Base-by-base conservation (phyloP, 2,888 invertebrate genomes). In the Lithophane semibrunnea region DNA sequence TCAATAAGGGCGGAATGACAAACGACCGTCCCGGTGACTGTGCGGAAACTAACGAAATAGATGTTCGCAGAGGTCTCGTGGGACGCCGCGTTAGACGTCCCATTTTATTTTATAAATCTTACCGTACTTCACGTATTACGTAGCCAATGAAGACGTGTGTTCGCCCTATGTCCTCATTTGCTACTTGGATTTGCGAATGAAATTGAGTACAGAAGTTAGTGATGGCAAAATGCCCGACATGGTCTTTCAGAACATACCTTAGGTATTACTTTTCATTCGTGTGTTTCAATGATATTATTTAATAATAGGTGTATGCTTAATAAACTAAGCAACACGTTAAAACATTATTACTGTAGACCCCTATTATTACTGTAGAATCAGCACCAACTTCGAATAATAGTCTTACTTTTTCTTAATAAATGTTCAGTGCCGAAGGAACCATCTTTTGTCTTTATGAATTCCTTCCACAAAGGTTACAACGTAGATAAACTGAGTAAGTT, bases 1-100 rank as follows among this genome's bases (percentile, higher is more conserved):
- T 92, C 93, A 94, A 93, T 94, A 93, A 92, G 91, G 92, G 83
- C 79, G 84, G 90, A 90, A 94, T 94, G 94, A 94, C 92, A 94
- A 94, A 95, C 93, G 94, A 94, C 88, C 89, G 86, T 85, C 86
- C 88, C 91, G 88, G 92, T 94, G 94, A 94, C 93, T 91, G 86
- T 88, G 93, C 93, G 90, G 89, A 93, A 93, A 91, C 92, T 93
- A 92, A 91, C 92, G 88, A 90, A 92, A 92, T 92, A 93, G 90
- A 92, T 91, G 92, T 90, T 88, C 87, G 79, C 80, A 76, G 75
- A 70, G 80, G 82, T 86, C 91, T 88, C 89, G 18, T 58, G 90
- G 89, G 91, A 90, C 84, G 80, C 77, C 63, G 86, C 73, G 79
- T 75, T 80, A 79, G 65, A 80, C 69, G 83, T 82, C 75, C 75